A percentile compares a stretch with the other conserved stretches of the same genome.
Evolutionary conservation across 2,113 vertebrate genomes (phyloP).

Genomic region (Macrotus californicus): DNA sequence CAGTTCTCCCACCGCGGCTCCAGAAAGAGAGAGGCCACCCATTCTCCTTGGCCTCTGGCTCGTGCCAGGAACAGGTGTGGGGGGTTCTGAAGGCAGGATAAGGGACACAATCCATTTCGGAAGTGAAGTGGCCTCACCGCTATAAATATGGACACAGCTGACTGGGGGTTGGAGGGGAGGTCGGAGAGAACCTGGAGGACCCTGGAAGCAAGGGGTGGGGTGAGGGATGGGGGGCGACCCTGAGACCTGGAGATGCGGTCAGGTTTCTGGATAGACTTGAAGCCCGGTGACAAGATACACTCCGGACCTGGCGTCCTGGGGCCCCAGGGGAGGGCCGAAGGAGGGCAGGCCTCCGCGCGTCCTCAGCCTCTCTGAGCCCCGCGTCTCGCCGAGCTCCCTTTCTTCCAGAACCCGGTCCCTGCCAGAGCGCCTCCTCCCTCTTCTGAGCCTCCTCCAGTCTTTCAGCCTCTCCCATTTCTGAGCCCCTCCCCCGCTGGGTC

Average conservation of each 20-base stretch:
- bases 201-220: not conserved
- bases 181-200: not conserved
- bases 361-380: not conserved
- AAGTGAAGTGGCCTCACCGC: conserved; percentile 27
- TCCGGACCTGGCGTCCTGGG: not conserved
- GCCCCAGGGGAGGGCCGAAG: not conserved
- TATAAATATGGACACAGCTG: conserved; percentile 67
- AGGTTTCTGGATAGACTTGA: not conserved
- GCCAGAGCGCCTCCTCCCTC: not conserved
- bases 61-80: conserved; percentile 53
- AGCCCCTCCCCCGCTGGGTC: too few relatives aligned
- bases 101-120: conserved; percentile 37
- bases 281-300: not conserved
- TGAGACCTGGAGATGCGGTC: not conserved
- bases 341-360: rapidly evolving
- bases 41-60: not conserved
- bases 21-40: not conserved
- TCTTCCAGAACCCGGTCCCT: too few relatives aligned
- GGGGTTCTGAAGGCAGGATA: not conserved
- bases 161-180: not conserved
- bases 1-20: not conserved
- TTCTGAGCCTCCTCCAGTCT: not conserved
- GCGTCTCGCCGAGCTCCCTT: not conserved
- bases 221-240: not conserved
- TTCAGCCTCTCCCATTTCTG: too few relatives aligned